Evolutionary conservation across 2,113 vertebrate species (phyloP), one percentile per base, ranked within the genome.

Genomic region (Caranx ignobilis): DNA sequence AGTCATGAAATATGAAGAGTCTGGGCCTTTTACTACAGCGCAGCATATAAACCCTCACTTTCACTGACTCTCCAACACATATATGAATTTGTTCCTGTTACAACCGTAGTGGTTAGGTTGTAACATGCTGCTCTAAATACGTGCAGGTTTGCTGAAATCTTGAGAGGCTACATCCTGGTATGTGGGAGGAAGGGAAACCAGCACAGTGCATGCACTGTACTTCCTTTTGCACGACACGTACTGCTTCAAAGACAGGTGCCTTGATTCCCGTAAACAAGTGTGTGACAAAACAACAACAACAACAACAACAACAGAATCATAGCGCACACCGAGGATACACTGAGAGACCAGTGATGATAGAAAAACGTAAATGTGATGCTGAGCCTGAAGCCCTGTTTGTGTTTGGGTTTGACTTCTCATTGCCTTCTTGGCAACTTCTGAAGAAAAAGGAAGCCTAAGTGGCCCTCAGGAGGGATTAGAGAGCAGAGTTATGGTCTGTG

Each of bases 1-100:
- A 71, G 67, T 82, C 77, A 82, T 68, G 41, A 66, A 79, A 74
- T 61, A 86, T 76, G 66, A 79, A 86, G 85, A 61, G 76, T 71
- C 56, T 77, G 63, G 47, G 15, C 16, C 47, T 79, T 82, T 84
- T 73, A 82, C 65, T 59, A 84, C 47, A 61, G 26, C 26, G 4
- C 48, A 62, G 73, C 61, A 72, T 50, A 72, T 63, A 71, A 55
- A 75, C 56, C 47, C 39, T 45, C 60, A 45, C 35, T 55, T 50
- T 43, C n/a, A 59, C 11, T 70, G 55, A 31, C 26, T 11, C 55
- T 45, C 71, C 11, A 15, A 31, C 16, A 54, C 16, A 59, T 10
- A 68, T 13, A 47, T 47, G 41, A 32, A 69, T 37, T 31, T 52
- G 75, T 34, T 35, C 21, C 21, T 48, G 34, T 52, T 77, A 45